A percentile compares a stretch with the other conserved stretches of the same genome.
Conservation (phyloP, 2,797 vertebrate genomes). For the Sarcoramphus papa region DNA sequence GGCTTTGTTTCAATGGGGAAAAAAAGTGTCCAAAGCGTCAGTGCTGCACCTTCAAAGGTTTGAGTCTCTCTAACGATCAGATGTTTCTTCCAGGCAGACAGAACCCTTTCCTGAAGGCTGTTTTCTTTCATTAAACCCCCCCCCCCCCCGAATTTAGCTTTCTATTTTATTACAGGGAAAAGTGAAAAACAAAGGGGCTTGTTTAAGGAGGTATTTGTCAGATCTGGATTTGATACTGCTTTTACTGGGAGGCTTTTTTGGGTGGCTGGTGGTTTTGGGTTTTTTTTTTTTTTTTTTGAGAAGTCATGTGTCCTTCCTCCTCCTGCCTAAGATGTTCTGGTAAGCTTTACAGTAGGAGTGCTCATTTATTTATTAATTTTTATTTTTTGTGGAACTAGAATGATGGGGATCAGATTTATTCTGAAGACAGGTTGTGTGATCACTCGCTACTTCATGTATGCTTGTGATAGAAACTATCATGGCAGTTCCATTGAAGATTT, state of each 20-base stretch:
- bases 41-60: neutral
- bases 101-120: neutral
- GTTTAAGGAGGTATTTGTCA: neutral
- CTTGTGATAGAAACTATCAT: neutral
- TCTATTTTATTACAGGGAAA: neutral
- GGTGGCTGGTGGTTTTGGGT: neutral
- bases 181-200: fast-evolving
- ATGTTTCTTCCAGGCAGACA: neutral
- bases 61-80: neutral
- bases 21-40: neutral
- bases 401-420: neutral
- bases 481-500: neutral
- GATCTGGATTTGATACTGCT: neutral
- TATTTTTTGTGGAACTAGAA: neutral
- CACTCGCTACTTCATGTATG: neutral
- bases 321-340: neutral
- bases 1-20: neutral
- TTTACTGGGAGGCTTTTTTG: neutral
- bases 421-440: neutral
- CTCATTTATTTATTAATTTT: neutral
- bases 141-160: fast-evolving
- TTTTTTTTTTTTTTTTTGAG: neutral
- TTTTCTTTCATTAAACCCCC: neutral
- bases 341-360: neutral
- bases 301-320: fast-evolving